phyloP scores from a whole-genome alignment of 1,140 invertebrate genomes.

The Brachionus asplanchnoidis region DNA sequence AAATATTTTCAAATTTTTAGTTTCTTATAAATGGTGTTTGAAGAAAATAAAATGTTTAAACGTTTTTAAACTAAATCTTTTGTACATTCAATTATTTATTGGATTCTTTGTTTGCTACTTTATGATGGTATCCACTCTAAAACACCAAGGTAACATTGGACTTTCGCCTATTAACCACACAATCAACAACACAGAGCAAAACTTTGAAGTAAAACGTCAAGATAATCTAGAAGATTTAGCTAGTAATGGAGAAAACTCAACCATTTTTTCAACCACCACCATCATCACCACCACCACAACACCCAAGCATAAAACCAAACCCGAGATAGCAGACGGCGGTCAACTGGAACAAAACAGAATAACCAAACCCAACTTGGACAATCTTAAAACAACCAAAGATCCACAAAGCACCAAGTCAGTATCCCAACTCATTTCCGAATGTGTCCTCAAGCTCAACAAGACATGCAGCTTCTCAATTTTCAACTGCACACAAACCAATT shows the following conservation, averaged over 20 bases:
- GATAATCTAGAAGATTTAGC: not conserved
- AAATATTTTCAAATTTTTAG: not conserved
- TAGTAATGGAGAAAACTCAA: not conserved
- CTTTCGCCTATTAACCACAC: not conserved
- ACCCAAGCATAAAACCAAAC: not conserved
- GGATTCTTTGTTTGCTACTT: constrained; percentile 18
- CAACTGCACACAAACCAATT: not conserved
- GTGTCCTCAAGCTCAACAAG: not conserved
- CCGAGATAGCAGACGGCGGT: constrained; percentile 21
- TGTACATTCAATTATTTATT: constrained; percentile 8
- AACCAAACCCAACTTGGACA: constrained; percentile 15
- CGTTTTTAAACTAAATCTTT: not conserved
- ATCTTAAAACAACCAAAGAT: not conserved
- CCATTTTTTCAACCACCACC: not conserved
- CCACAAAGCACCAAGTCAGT: not conserved
- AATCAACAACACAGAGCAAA: not conserved
- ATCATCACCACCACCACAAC: not conserved
- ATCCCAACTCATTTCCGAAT: not conserved
- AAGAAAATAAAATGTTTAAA: constrained; percentile 20
- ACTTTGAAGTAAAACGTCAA: not conserved
- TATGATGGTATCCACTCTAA: not conserved
- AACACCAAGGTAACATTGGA: not conserved
- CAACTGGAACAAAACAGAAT: constrained; percentile 15
- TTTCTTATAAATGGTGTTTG: constrained; percentile 23
- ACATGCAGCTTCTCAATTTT: not conserved